Base-by-base conservation (phyloP, 92 coral and sea anemone genomes). In the Parazoanthus swiftii region DNA sequence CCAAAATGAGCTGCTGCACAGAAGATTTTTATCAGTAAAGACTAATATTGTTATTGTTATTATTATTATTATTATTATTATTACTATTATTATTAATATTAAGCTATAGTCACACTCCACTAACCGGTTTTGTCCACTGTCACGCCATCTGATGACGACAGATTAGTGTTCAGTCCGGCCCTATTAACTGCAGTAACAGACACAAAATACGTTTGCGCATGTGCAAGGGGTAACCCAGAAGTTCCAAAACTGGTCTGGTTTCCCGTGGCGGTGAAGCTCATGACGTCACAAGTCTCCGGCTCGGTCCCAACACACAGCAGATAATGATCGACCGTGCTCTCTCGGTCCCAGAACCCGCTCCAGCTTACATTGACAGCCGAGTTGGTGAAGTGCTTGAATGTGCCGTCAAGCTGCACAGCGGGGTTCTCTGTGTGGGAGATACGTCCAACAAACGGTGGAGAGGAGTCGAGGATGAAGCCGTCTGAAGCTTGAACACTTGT, bases 301-400 rank as follows among this genome's bases (percentile, higher is more conserved):
- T 81, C 85, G 13, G 90, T 94, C 35, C 98, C 98, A 46, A 95
- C 89, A 83, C 99, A 97, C 33, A 97, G 67, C 68, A 81, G 42
- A 72, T 95, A 95, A 33, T 79, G 92, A 51, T 51, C 26, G 23
- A 97, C 87, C 1, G 91, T 86, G 63, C 94, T 95, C 88, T 97
- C 98, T 77, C 89, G 90, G 85, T 97, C 99, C 89, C 93, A 85
- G 88, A 97, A 97, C 18, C 99, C 97, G 26, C 82, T 72, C 98
- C 97, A 97, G 42, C 84, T 75, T 4, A 92, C 97, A 5, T 89
- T 88, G 37, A 97, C 81, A 68, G 43, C 91, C 20, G 99, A 91
- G 78, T 92, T 82, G 3, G 96, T 93, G 77, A 97, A 97, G 50
- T 65, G 50, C 74, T 86, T 81, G 13, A 77, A 38, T 21, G 33